A percentile compares a stretch with the other conserved stretches of the same genome.
Conservation (phyloP, 2,797 vertebrate species). For the Bovichtus variegatus region DNA sequence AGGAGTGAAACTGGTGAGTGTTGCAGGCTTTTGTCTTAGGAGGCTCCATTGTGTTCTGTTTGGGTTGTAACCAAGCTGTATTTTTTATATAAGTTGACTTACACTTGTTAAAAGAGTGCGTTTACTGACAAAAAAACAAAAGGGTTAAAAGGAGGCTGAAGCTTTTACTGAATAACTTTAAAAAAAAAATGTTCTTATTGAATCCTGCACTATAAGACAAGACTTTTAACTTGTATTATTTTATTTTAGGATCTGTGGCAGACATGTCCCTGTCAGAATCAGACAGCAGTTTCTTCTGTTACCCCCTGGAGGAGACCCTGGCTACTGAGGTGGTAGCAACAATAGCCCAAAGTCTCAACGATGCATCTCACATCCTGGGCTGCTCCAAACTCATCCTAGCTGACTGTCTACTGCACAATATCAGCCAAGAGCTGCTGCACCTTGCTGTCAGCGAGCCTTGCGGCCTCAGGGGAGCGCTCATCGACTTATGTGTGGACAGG, state of each 20-base stretch:
- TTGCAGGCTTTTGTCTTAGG: conserved; percentile 3
- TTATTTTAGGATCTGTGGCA: conserved; percentile 84
- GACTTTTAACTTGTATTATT: not conserved
- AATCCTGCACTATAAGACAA: not conserved
- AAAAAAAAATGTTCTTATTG: not conserved
- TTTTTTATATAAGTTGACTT: not conserved
- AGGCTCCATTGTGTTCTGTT: not conserved
- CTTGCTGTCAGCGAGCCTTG: conserved; percentile 93
- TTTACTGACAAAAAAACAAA: conserved; percentile 11
- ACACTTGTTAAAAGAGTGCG: not conserved
- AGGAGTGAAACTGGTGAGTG: conserved; percentile 72
- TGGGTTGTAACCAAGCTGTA: not conserved
- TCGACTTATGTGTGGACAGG: conserved; percentile 92
- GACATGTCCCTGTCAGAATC: conserved; percentile 87
- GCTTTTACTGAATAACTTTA: not conserved
- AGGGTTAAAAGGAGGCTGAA: not conserved
- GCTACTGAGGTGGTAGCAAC: conserved; percentile 85
- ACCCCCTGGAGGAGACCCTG: conserved; percentile 92
- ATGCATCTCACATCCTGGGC: conserved; percentile 81
- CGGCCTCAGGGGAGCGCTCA: conserved; percentile 92
- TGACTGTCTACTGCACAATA: conserved; percentile 85
- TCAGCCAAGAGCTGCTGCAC: conserved; percentile 91
- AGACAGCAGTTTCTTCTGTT: conserved; percentile 85
- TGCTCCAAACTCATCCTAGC: conserved; percentile 90
- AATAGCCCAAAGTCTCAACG: conserved; percentile 86